Conservation (phyloP, 1,140 invertebrate species). For the Drosophila tropicalis region DNA sequence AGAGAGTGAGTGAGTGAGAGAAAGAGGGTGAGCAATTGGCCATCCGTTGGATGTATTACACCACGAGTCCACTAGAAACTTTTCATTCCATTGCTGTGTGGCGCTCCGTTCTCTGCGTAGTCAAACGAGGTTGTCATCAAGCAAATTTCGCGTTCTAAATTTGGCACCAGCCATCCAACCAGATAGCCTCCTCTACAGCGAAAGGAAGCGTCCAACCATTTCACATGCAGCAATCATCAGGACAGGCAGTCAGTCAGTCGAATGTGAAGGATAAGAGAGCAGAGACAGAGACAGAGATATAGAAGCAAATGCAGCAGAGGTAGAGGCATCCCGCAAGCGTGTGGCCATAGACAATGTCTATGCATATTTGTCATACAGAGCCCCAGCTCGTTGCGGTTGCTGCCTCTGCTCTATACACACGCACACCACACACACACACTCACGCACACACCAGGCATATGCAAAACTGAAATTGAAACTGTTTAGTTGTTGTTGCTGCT, state of each 20-base stretch:
- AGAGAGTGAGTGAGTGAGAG: slow-evolving; percentile 5
- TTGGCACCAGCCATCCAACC: slow-evolving; percentile 35
- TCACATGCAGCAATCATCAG: slow-evolving; percentile 46
- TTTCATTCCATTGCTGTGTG: background rate
- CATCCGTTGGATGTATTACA: slow-evolving; percentile 53
- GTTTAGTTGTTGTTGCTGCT: slow-evolving; percentile 59
- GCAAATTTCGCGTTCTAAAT: slow-evolving; percentile 61
- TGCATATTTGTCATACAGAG: slow-evolving; percentile 72
- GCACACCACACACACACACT: slow-evolving; percentile 17
- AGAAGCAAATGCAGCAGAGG: no score
- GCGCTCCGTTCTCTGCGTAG: background rate
- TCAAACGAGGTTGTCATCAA: slow-evolving; percentile 27
- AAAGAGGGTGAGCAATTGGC: background rate
- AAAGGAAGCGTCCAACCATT: slow-evolving; percentile 57
- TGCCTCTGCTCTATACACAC: slow-evolving; percentile 1
- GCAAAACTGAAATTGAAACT: slow-evolving; percentile 73
- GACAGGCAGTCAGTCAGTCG: slow-evolving; percentile 4
- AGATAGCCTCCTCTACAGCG: background rate
- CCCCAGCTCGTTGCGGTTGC: slow-evolving; percentile 46
- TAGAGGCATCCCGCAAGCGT: slow-evolving; percentile 56
- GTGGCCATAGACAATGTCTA: slow-evolving; percentile 75
- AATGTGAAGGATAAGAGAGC: background rate
- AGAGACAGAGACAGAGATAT: background rate
- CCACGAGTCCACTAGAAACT: slow-evolving; percentile 26
- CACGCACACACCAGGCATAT: slow-evolving; percentile 1